Percentiles rank a stretch among this genome's conserved stretches.
phyloP scores from a whole-genome alignment of 1,140 invertebrate genomes.

The Meloidogyne hapla region DNA sequence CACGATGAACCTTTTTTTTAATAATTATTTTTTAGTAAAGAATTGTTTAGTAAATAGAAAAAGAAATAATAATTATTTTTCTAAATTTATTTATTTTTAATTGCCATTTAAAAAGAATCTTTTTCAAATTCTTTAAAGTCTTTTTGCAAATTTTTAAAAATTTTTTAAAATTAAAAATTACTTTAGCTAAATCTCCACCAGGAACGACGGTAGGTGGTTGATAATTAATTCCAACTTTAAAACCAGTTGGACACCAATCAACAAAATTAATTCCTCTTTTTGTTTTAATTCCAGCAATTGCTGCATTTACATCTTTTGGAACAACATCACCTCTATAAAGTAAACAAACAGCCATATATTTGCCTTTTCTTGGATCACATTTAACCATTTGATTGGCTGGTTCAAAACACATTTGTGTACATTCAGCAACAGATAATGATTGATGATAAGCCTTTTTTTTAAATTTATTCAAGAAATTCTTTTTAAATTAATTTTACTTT shows the following conservation, averaged over 20 bases:
- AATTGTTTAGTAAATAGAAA: no score
- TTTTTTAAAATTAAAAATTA: constrained; percentile 13
- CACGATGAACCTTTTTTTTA: constrained; percentile 60
- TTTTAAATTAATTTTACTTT: constrained; percentile 41
- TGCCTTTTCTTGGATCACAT: constrained; percentile 67
- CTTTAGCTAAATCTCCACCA: constrained; percentile 61
- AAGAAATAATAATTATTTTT: no score
- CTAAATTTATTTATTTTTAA: no score
- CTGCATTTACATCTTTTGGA: constrained; percentile 70
- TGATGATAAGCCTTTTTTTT: constrained; percentile 73
- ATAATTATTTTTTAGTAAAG: no score
- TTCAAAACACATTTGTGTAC: constrained; percentile 80
- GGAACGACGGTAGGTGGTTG: constrained; percentile 64
- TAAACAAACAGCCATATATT: constrained; percentile 80
- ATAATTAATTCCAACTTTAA: constrained; percentile 64
- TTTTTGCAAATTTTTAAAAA: background rate
- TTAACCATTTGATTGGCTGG: constrained; percentile 82
- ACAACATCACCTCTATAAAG: constrained; percentile 77
- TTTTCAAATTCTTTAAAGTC: background rate
- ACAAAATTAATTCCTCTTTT: constrained; percentile 58
- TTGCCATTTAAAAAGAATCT: constrained; percentile 10
- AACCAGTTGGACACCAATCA: constrained; percentile 60
- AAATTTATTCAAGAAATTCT: background rate
- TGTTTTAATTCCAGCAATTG: constrained; percentile 66
- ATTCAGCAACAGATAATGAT: constrained; percentile 76